Percentiles rank a stretch among this genome's conserved stretches.
Evolutionary conservation across 92 coral and sea anemone genomes (phyloP).

Genomic region (Parazoanthus atlanticus): DNA sequence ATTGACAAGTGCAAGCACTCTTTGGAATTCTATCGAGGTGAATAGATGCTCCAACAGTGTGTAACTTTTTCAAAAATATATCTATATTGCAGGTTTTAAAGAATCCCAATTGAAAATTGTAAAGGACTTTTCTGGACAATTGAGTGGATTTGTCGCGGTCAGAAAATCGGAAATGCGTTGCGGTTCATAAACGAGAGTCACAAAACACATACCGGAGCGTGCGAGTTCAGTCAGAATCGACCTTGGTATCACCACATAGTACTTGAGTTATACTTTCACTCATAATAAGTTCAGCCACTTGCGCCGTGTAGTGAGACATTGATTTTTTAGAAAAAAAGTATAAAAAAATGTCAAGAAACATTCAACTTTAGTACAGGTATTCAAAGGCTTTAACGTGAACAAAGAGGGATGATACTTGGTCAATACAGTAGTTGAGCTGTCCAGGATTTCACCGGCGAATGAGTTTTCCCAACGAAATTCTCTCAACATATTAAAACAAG

Average conservation of each 20-base stretch:
- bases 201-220: constrained; percentile 10
- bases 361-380: not conserved
- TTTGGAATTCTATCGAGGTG: constrained; percentile 52
- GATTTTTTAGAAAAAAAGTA: not conserved
- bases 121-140: not conserved
- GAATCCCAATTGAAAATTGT: not conserved
- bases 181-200: not conserved
- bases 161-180: constrained; percentile 13
- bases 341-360: not conserved
- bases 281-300: not conserved
- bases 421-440: not conserved
- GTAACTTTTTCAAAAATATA: not conserved
- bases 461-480: constrained; percentile 2
- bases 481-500: not conserved
- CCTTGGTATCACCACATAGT: not conserved
- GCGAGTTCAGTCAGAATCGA: not conserved
- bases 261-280: not conserved
- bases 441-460: not conserved
- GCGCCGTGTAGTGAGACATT: not conserved
- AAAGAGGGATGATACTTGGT: not conserved
- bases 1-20: constrained; percentile 63
- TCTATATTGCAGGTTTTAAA: not conserved
- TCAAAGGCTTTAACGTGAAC: not conserved
- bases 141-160: not conserved
- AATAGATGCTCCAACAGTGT: constrained; percentile 36